A percentile compares a stretch with the other conserved stretches of the same genome.
Evolutionary conservation across 2,888 invertebrate genomes (phyloP).

Genomic region (Poecilobothrus nobilitatus): DNA sequence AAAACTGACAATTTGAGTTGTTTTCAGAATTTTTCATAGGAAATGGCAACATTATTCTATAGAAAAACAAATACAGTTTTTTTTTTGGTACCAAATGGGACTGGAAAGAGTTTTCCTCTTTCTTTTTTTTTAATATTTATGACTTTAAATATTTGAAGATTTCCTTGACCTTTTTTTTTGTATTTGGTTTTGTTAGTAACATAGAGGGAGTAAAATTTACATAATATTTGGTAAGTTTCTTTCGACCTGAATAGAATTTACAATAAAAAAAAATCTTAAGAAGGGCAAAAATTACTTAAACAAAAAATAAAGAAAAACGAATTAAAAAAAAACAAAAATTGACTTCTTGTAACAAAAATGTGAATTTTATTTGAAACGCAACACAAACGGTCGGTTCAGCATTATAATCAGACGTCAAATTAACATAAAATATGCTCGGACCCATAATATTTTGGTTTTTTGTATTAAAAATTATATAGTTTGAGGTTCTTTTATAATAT

Average conservation of each 20-base stretch:
- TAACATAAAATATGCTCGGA: conserved; percentile 1
- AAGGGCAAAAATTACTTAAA: no score
- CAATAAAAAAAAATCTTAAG: not conserved
- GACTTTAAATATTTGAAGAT: conserved; percentile 5
- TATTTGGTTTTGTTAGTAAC: not conserved
- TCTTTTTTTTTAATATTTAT: not conserved
- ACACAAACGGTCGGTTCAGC: not conserved
- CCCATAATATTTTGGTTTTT: not conserved
- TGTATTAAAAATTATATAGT: not conserved
- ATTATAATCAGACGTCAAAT: conserved; percentile 5
- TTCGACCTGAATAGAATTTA: not conserved
- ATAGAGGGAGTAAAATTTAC: not conserved
- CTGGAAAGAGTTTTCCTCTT: no score
- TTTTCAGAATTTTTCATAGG: no score
- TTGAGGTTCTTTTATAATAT: no score
- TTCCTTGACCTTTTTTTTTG: not conserved
- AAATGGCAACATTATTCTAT: no score
- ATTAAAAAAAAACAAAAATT: not conserved
- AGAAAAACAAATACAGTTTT: no score
- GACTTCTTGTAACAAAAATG: not conserved
- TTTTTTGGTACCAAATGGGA: no score
- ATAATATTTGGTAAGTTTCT: not conserved
- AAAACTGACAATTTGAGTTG: no score
- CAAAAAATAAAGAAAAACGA: no score
- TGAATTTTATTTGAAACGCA: not conserved